phyloP scores from a whole-genome alignment of 2,113 vertebrate species.

The Typhlomys cinereus region DNA sequence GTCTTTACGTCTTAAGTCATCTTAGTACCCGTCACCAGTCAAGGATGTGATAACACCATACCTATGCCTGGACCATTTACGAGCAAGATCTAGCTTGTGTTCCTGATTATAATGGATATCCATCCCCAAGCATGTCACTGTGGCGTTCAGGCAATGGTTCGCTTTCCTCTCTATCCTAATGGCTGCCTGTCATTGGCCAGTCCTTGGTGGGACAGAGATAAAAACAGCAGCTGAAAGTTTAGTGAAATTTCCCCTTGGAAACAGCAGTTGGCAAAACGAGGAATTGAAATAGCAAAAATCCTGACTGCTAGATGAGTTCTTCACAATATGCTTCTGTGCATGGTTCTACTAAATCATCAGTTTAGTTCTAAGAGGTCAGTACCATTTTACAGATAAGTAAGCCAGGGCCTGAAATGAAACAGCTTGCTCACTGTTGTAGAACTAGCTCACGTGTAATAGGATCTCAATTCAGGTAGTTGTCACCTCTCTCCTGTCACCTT shows the following conservation, averaged over 20 bases:
- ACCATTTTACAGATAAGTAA: constrained; percentile 10
- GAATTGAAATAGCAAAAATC: neutral
- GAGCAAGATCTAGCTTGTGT: neutral
- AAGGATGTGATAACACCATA: neutral
- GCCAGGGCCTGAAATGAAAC: neutral
- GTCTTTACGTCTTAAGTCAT: neutral
- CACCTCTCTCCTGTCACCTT: neutral
- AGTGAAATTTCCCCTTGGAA: neutral
- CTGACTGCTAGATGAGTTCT: neutral
- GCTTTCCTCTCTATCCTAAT: neutral
- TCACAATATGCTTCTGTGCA: neutral
- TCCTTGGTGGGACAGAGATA: neutral
- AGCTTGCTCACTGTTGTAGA: neutral
- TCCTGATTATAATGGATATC: neutral
- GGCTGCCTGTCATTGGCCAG: neutral
- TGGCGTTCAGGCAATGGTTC: neutral
- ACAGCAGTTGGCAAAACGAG: neutral
- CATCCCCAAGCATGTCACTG: rapidly evolving
- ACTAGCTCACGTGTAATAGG: neutral
- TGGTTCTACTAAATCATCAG: neutral
- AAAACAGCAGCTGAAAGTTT: neutral
- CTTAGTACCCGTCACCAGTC: neutral
- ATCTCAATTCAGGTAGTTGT: neutral
- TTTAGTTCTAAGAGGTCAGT: neutral
- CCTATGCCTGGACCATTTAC: neutral